Base-by-base conservation (phyloP, 1,140 invertebrate genomes). In the Saccostrea cuccullata region DNA sequence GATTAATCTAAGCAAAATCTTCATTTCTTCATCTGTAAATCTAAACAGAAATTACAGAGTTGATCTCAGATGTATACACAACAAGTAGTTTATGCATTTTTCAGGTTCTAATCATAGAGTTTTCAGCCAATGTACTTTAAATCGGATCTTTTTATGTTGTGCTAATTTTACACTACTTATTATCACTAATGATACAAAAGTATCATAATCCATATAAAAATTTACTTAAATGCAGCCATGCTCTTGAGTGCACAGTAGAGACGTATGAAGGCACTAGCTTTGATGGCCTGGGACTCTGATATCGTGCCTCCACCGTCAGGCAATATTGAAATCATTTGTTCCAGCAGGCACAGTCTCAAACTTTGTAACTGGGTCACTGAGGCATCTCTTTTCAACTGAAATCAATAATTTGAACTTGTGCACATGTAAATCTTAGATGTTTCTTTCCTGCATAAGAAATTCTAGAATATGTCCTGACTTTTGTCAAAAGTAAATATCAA, bases 21-120 rank as follows among this genome's bases (percentile, higher is more conserved):
- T 96, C 23, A 98, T 97, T 96, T 99, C 98, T 90, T 99, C 98
- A 93, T 99, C 98, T 93, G 98, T 97, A 94, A 98, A 98, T 94
- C 96, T 97, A 86, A n/a, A 17, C 5, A 36, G 30, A 77, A 82
- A 82, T 23, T 30, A 9, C 26, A 30, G 4, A 82, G 0, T 82
- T 30, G 17, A 64, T 20, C 15, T 20, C 58, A 20, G n/a, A 2
- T 77, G 23, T 30, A 77, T 5, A 82, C 1, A 9, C 30, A 0
- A 9, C 30, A 17, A 30, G 23, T 82, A 26, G 47, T 47, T 47
- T 47, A 6, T 47, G 47, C 47, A 47, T 47, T 47, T 5, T 47
- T 47, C 9, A 47, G 47, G 47, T 47, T 47, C 47, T 47, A 47
- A 47, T 36, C 47, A 8, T 47, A 47, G 47, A 47, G 5, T 47